These are phyloP conservation scores for Helogale parvula DNA, from an alignment of 2,113 vertebrate species.

Conservation along the genomic window DNA sequence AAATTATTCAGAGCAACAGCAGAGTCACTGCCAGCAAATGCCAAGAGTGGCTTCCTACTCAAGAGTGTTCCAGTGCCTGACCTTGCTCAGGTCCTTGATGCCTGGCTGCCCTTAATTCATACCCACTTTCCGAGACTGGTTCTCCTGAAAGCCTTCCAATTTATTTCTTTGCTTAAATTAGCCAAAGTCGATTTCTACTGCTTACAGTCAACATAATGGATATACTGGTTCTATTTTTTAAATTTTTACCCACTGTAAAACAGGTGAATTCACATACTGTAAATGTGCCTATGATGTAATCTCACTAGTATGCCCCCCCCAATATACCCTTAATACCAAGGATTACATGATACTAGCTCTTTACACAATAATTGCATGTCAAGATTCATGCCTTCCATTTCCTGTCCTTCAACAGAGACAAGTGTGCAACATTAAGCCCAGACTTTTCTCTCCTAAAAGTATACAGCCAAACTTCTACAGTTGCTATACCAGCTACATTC, in stretches of 20 bases:
- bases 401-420: constrained; percentile 22
- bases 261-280: background rate
- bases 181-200: constrained; percentile 13
- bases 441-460: constrained; percentile 1
- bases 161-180: background rate
- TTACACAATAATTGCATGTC: constrained; percentile 20
- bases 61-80: background rate
- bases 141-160: background rate
- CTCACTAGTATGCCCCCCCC: background rate
- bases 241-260: background rate
- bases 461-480: constrained; percentile 13
- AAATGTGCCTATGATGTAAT: background rate
- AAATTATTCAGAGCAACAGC: background rate
- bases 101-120: background rate
- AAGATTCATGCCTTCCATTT: constrained; percentile 27
- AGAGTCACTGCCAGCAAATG: background rate
- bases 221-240: background rate
- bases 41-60: background rate
- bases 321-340: constrained; percentile 7
- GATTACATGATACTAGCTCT: constrained; percentile 8
- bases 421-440: background rate
- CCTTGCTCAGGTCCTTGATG: background rate
- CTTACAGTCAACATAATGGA: background rate
- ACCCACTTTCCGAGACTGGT: background rate
- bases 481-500: background rate